Evolutionary conservation across 2,888 invertebrate genomes (phyloP).

Genomic region (Copidosoma aretas): DNA sequence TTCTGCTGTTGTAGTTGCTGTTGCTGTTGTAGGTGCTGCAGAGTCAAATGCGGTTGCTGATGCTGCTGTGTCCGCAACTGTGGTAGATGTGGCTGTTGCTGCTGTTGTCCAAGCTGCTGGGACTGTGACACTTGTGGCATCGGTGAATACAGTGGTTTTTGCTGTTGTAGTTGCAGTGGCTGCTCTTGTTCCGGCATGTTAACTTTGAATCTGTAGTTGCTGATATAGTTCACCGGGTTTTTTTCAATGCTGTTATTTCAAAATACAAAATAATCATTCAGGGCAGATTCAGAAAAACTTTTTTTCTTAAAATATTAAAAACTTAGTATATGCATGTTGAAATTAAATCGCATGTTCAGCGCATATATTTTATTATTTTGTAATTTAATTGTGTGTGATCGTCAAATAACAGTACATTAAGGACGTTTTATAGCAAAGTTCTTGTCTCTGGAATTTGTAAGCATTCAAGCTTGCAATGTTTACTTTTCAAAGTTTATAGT

Average conservation of each 20-base stretch:
- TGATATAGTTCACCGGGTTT: not conserved
- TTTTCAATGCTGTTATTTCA: not conserved
- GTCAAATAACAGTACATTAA: too few species aligned
- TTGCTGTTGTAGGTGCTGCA: not conserved
- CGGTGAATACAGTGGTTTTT: not conserved
- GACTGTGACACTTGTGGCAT: not conserved
- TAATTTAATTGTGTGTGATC: too few species aligned
- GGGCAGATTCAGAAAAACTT: not conserved
- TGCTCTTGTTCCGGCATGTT: not conserved
- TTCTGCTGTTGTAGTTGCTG: not conserved
- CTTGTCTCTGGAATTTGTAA: too few species aligned
- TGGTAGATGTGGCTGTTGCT: not conserved
- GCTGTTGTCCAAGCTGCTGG: not conserved
- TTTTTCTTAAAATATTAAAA: too few species aligned
- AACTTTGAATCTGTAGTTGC: not conserved
- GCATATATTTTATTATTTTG: too few species aligned
- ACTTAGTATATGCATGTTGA: too few species aligned
- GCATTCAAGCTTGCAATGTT: too few species aligned
- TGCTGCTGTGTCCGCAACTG: not conserved
- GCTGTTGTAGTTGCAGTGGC: not conserved
- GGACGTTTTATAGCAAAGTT: too few species aligned
- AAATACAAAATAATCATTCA: not conserved
- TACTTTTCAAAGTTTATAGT: too few species aligned
- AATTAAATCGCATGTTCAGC: too few species aligned
- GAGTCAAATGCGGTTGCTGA: not conserved